Percentiles rank a stretch among this genome's conserved stretches.
phyloP scores from a whole-genome alignment of 35 echinoderm and acorn worm genomes.

The Ptychodera flava region DNA sequence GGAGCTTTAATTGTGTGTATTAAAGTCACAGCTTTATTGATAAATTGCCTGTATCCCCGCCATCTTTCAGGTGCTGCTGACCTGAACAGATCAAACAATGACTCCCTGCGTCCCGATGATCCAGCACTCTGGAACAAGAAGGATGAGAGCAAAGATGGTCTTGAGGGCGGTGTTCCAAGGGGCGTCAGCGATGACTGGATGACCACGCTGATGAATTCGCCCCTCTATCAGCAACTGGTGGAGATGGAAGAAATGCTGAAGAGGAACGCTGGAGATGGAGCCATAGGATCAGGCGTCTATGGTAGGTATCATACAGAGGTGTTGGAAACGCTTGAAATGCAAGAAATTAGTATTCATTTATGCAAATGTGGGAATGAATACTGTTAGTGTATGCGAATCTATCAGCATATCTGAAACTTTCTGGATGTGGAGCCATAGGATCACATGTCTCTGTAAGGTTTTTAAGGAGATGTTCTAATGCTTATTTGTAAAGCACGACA shows the following conservation, averaged over 20 bases:
- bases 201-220: slow-evolving; percentile 60
- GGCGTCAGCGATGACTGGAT: slow-evolving; percentile 65
- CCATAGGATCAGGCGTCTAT: slow-evolving; percentile 49
- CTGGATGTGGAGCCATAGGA: too few species aligned
- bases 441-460: too few species aligned
- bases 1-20: too few species aligned
- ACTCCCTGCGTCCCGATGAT: slow-evolving; percentile 56
- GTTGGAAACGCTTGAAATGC: too few species aligned
- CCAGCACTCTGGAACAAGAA: slow-evolving; percentile 70
- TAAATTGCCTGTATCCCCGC: too few species aligned
- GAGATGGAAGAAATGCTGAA: slow-evolving; percentile 98
- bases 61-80: slow-evolving; percentile 72
- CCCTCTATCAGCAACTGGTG: slow-evolving; percentile 67
- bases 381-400: too few species aligned
- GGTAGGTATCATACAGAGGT: not conserved
- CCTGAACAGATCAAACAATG: slow-evolving; percentile 64
- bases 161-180: slow-evolving; percentile 41
- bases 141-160: slow-evolving; percentile 32
- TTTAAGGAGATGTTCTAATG: too few species aligned
- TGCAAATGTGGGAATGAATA: too few species aligned
- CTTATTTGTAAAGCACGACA: too few species aligned
- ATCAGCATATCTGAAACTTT: too few species aligned
- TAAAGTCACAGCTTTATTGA: too few species aligned
- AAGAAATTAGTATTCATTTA: too few species aligned
- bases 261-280: slow-evolving; percentile 54